Evolutionary conservation across 2,113 vertebrate species (phyloP).

Genomic region (Cynoglossus semilaevis): DNA sequence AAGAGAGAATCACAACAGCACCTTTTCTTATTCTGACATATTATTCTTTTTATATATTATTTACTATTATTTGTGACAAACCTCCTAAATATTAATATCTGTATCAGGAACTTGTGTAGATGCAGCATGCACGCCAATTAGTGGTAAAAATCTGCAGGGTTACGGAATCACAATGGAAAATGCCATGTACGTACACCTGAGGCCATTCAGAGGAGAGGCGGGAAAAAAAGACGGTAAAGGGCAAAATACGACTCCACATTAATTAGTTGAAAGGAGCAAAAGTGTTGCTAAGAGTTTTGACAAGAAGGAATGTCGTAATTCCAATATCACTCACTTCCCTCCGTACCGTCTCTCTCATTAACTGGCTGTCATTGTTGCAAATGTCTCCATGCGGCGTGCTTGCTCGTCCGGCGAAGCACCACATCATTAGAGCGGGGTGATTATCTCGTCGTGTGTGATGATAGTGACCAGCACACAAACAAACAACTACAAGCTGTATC

Average conservation of each 20-base stretch:
- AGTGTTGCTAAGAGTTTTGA: slow-evolving; percentile 50
- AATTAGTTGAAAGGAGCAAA: slow-evolving; percentile 57
- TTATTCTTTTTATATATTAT: too few species aligned
- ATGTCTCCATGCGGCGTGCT: slow-evolving; percentile 35
- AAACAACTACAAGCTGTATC: neutral
- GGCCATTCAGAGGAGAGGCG: slow-evolving; percentile 6
- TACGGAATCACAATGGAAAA: slow-evolving; percentile 12
- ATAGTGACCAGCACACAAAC: slow-evolving; percentile 24
- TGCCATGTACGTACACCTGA: slow-evolving; percentile 33
- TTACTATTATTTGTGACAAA: too few species aligned
- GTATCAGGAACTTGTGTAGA: too few species aligned
- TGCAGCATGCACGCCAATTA: slow-evolving; percentile 26
- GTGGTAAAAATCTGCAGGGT: slow-evolving; percentile 21
- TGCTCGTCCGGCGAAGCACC: slow-evolving; percentile 35
- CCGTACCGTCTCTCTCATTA: slow-evolving; percentile 40
- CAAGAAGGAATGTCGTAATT: slow-evolving; percentile 54
- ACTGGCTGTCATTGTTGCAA: slow-evolving; percentile 46
- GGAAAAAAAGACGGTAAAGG: slow-evolving; percentile 1
- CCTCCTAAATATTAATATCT: too few species aligned
- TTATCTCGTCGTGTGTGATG: slow-evolving; percentile 44
- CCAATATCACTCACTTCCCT: slow-evolving; percentile 11
- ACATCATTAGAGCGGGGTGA: slow-evolving; percentile 56
- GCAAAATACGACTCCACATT: slow-evolving; percentile 27
- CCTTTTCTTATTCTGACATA: too few species aligned
- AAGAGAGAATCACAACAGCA: too few species aligned